phyloP scores from a whole-genome alignment of 2,888 invertebrate genomes.

The Andrena flavipes region DNA sequence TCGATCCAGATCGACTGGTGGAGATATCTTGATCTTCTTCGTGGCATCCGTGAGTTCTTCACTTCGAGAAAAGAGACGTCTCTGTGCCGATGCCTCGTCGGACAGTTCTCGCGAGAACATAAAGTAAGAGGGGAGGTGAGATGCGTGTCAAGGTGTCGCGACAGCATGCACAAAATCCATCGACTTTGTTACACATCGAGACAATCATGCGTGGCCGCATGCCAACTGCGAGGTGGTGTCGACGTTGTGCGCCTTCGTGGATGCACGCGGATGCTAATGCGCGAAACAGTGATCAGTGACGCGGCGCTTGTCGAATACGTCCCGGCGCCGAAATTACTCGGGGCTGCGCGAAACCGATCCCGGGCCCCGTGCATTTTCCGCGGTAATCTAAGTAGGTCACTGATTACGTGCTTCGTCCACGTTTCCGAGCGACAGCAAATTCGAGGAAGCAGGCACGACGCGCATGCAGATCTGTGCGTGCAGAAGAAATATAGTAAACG shows the following conservation, averaged over 20 bases:
- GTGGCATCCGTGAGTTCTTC: too few species aligned
- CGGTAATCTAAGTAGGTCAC: conserved; percentile 20
- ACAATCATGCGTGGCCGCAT: conserved; percentile 75
- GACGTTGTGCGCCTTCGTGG: conserved; percentile 49
- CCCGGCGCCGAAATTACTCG: conserved; percentile 20
- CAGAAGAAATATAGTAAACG: conserved; percentile 3
- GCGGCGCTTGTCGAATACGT: not conserved
- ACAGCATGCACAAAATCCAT: conserved; percentile 72
- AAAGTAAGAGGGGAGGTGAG: conserved; percentile 10
- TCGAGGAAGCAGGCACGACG: conserved; percentile 34
- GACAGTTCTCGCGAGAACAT: conserved; percentile 32
- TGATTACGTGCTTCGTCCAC: conserved; percentile 24
- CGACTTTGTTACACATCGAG: conserved; percentile 56
- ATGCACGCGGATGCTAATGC: conserved; percentile 41
- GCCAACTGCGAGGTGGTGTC: conserved; percentile 70
- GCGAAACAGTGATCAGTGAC: conserved; percentile 48
- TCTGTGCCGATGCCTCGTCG: conserved; percentile 50
- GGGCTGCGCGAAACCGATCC: not conserved
- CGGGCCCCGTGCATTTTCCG: not conserved
- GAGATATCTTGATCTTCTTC: not conserved
- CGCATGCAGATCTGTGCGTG: conserved; percentile 40
- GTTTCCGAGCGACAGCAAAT: not conserved
- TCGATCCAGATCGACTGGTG: conserved; percentile 1
- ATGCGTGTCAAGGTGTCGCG: conserved; percentile 67
- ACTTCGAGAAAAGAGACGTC: not conserved